phyloP scores from a whole-genome alignment of 2,113 vertebrate genomes.

The Forbesichthys papilliferus region DNA sequence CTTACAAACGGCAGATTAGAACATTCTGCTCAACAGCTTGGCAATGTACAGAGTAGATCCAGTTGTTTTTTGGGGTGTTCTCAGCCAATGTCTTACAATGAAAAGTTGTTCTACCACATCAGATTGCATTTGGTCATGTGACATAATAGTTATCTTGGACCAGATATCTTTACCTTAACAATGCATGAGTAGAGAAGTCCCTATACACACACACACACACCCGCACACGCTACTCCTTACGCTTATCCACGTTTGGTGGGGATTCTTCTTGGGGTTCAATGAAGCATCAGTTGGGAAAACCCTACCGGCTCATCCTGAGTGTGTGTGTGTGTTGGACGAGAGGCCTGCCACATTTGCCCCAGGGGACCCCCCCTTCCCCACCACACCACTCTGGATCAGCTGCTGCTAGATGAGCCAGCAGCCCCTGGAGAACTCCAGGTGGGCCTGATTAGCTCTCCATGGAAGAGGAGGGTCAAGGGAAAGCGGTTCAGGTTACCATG shows the following conservation, averaged over 20 bases:
- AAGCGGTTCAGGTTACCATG: slow-evolving; percentile 65
- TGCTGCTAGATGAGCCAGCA: slow-evolving; percentile 72
- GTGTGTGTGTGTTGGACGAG: slow-evolving; percentile 50
- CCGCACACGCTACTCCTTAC: neutral
- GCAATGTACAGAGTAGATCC: slow-evolving; percentile 9
- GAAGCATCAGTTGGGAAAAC: slow-evolving; percentile 57
- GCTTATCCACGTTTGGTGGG: slow-evolving; percentile 23
- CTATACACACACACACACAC: slow-evolving; percentile 14
- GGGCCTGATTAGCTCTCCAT: slow-evolving; percentile 73
- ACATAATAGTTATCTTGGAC: neutral
- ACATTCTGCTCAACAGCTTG: neutral
- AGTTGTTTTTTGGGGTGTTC: neutral
- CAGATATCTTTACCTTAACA: neutral
- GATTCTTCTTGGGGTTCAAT: slow-evolving; percentile 47
- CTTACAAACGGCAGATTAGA: slow-evolving; percentile 5
- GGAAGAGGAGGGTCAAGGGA: slow-evolving; percentile 71
- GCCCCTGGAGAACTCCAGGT: slow-evolving; percentile 69
- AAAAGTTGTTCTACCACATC: neutral
- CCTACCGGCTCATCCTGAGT: slow-evolving; percentile 46
- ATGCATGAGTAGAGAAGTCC: neutral
- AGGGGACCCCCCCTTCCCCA: slow-evolving; percentile 39
- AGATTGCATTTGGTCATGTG: neutral
- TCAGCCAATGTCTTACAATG: neutral
- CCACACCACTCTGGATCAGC: slow-evolving; percentile 50
- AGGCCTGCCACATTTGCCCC: slow-evolving; percentile 40